phyloP scores from a whole-genome alignment of 2,888 invertebrate genomes.

The Brenthis hecate region DNA sequence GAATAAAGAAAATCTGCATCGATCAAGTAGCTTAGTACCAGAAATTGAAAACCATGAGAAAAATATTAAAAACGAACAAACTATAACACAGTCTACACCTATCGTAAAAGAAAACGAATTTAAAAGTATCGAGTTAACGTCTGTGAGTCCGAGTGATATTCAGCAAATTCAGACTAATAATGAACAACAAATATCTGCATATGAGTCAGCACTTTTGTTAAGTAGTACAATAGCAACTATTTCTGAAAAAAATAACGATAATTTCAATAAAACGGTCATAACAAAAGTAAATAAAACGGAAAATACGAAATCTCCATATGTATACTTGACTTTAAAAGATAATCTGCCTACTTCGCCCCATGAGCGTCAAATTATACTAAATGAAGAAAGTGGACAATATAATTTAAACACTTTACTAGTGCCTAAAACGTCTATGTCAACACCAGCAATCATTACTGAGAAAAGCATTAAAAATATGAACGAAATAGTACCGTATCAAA shows the following conservation, averaged over 20 bases:
- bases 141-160: neutral
- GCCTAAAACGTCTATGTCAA: no score
- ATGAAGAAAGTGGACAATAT: no score
- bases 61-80: neutral
- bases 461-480: no score
- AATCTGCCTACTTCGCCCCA: no score
- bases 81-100: conserved; percentile 5
- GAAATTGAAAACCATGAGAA: neutral
- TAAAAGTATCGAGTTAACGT: neutral
- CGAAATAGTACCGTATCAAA: neutral
- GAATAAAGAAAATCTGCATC: neutral
- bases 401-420: no score
- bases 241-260: conserved; percentile 7
- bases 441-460: no score
- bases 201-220: neutral
- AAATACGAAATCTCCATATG: no score
- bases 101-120: neutral
- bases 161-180: neutral
- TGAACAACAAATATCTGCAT: neutral
- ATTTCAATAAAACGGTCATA: neutral
- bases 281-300: neutral
- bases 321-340: no score
- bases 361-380: no score
- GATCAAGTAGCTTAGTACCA: neutral
- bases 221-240: neutral